These are phyloP conservation scores for Andrena hattorfiana DNA, from an alignment of 2,888 invertebrate species.

Conservation along the genomic window DNA sequence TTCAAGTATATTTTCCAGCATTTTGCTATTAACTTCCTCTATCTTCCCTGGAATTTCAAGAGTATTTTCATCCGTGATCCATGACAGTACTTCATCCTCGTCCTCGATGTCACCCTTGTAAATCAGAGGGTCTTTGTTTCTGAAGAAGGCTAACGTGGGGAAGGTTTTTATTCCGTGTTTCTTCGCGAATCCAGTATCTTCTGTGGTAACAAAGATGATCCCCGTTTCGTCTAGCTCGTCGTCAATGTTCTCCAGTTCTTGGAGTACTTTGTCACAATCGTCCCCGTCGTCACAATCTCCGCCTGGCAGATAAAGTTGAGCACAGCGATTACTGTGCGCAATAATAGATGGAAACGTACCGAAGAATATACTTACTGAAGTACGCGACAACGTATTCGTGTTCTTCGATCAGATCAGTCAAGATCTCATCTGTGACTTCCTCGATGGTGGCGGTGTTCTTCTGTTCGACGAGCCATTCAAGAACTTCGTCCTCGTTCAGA, in stretches of 20 bases:
- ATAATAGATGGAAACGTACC: not conserved
- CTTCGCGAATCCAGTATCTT: constrained; percentile 92
- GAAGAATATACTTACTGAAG: constrained; percentile 89
- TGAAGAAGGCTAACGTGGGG: constrained; percentile 95
- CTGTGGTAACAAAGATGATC: constrained; percentile 97
- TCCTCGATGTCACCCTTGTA: constrained; percentile 95
- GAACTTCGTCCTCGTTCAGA: constrained; percentile 95
- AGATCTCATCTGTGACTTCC: constrained; percentile 96
- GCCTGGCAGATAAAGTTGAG: constrained; percentile 84
- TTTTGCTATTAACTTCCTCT: constrained; percentile 95
- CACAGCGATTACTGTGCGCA: not conserved
- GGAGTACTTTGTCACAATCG: constrained; percentile 93
- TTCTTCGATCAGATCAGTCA: constrained; percentile 93
- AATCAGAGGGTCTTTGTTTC: constrained; percentile 95
- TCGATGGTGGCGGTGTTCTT: constrained; percentile 96
- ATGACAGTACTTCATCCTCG: constrained; percentile 95
- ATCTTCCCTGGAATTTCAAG: constrained; percentile 96
- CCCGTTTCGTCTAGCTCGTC: constrained; percentile 97
- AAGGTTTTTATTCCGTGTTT: constrained; percentile 94
- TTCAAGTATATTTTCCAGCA: constrained; percentile 95
- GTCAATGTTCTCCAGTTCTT: constrained; percentile 95
- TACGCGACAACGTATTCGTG: constrained; percentile 98
- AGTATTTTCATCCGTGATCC: constrained; percentile 96
- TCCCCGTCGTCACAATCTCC: constrained; percentile 95
- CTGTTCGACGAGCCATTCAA: constrained; percentile 95